Evolutionary conservation across 2,888 invertebrate genomes (phyloP), one percentile per base, ranked within the genome.

Genomic region (Sympetrum striolatum): DNA sequence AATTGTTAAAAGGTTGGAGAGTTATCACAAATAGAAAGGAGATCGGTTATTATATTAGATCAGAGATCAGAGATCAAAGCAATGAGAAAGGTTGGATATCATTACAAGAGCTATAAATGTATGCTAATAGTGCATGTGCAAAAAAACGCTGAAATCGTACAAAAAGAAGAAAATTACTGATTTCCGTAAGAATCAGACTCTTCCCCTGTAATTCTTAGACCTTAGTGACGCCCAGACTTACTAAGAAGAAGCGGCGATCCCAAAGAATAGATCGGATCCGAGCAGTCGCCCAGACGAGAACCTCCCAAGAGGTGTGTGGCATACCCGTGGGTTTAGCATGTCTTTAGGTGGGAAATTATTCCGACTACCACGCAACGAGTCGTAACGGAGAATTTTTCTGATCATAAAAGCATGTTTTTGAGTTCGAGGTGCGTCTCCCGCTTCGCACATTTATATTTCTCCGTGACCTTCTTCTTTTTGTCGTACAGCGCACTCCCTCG

Each of bases 371-470:
- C 86, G 37, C 35, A 37, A 37, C 35, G 60, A 31, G 64, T 86
- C 37, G 86, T 86, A 86, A 60, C 86, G 86, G 37, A 86, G 60
- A 18, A 82, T 86, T 64, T 60, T 86, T 60, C 60, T 53, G 60
- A 86, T 86, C 86, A 60, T 86, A 86, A 86, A 86, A 60, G 37
- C 64, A 86, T 60, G 60, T 86, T 86, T 86, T 86, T 86, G 35
- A 86, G 60, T 37, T 64, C 31, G 86, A 86, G 60, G 25, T 86
- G 35, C 86, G 60, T 58, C 86, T 86, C 18, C 86, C 37, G 86
- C 86, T 86, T 86, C 60, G 64, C 86, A 86, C 86, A 39, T 86
- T 73, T 64, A 82, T 82, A 64, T 64, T 25, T 64, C 82, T 31
- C 15, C 82, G 58, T 15, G 58, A n/a, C 86, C 58, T 86, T 86